These are phyloP conservation scores for Drosophila birchii DNA, from an alignment of 2,888 invertebrate genomes.

Conservation along the genomic window DNA sequence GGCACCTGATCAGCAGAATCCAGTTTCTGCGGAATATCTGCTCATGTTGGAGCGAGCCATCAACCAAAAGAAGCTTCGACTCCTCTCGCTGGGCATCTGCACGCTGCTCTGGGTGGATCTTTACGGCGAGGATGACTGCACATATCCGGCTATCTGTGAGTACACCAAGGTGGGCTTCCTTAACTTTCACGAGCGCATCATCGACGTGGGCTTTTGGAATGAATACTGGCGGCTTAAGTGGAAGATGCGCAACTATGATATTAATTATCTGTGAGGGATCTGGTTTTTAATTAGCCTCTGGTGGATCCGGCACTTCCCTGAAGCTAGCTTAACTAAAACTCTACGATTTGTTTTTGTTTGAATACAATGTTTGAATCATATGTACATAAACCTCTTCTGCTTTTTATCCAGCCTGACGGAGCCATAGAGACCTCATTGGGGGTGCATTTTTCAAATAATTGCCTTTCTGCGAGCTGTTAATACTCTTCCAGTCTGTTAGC, in stretches of 20 bases:
- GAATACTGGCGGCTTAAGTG: slow-evolving; percentile 93
- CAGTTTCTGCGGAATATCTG: slow-evolving; percentile 88
- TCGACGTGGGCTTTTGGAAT: slow-evolving; percentile 94
- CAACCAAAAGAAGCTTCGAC: slow-evolving; percentile 89
- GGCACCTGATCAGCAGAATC: slow-evolving; percentile 89
- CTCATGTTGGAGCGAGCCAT: slow-evolving; percentile 88
- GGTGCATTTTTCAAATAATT: slow-evolving; percentile 65
- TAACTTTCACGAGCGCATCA: slow-evolving; percentile 88
- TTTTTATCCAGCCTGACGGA: slow-evolving; percentile 1
- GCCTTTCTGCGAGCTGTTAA: slow-evolving; percentile 69
- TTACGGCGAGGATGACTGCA: slow-evolving; percentile 88
- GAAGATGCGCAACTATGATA: slow-evolving; percentile 94
- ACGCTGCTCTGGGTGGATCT: slow-evolving; percentile 93
- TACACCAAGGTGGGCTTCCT: slow-evolving; percentile 90
- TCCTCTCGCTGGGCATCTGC: slow-evolving; percentile 89
- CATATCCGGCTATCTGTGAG: slow-evolving; percentile 92
- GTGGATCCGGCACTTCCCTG: slow-evolving; percentile 1
- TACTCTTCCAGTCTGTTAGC: slow-evolving; percentile 50
- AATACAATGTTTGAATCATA: background rate
- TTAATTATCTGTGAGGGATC: slow-evolving; percentile 84
- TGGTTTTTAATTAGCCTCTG: background rate
- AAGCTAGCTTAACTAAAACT: slow-evolving; percentile 36
- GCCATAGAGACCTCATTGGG: slow-evolving; percentile 50
- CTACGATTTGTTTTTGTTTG: slow-evolving; percentile 34
- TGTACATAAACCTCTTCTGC: background rate